Conservation (phyloP, 2,113 vertebrate genomes). For the Axis porcinus region DNA sequence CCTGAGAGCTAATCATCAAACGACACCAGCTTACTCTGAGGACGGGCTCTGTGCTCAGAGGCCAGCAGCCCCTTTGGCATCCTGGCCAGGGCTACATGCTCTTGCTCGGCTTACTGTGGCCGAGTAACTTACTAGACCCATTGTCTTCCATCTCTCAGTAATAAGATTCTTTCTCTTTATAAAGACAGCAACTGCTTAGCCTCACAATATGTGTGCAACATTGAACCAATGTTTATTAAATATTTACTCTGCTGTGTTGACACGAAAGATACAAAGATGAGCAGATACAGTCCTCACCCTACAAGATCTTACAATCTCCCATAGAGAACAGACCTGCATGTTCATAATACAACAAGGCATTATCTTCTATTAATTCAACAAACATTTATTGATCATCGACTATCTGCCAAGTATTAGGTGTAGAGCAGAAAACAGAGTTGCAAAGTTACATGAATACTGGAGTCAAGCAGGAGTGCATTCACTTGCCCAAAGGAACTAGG, state of each 20-base stretch:
- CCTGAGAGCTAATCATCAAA: not conserved
- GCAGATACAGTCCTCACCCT: not conserved
- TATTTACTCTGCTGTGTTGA: not conserved
- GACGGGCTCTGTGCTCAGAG: rapidly evolving
- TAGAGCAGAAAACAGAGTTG: not conserved
- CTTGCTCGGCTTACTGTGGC: not conserved
- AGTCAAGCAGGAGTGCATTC: not conserved
- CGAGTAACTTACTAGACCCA: not conserved
- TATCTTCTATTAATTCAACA: not conserved
- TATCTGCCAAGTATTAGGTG: not conserved
- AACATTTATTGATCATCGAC: not conserved
- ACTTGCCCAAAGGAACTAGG: not conserved
- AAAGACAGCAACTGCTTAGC: not conserved
- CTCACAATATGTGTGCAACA: not conserved
- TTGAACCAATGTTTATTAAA: not conserved
- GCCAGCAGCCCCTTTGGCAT: not conserved
- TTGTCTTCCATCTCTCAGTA: not conserved
- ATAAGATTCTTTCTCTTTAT: not conserved
- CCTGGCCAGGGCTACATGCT: too few species aligned
- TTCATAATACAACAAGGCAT: not conserved
- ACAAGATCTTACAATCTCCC: not conserved
- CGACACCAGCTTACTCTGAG: not conserved
- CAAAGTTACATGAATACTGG: not conserved
- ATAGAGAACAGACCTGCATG: not conserved
- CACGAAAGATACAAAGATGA: not conserved